These are phyloP conservation scores for Pipra filicauda DNA, from an alignment of 2,113 vertebrate species.

Conservation along the genomic window DNA sequence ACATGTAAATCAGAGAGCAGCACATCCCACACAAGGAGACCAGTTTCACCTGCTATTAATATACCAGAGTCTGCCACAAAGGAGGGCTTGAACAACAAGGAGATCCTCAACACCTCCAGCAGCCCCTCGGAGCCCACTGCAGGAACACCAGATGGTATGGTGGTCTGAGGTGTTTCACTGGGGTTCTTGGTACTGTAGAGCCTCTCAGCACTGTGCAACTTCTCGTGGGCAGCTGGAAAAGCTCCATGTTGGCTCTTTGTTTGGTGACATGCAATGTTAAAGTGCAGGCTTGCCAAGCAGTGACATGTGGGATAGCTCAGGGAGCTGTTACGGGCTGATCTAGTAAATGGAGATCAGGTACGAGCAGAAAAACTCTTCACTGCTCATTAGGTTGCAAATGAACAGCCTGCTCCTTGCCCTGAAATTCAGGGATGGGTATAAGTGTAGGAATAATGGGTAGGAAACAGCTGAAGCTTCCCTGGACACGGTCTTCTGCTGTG, in stretches of 20 bases:
- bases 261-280: neutral
- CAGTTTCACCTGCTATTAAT: conserved; percentile 52
- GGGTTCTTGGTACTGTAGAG: neutral
- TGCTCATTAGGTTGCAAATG: neutral
- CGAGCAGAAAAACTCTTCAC: neutral
- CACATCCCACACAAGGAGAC: conserved; percentile 20
- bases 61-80: conserved; percentile 69
- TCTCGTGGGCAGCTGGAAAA: neutral
- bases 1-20: conserved; percentile 53
- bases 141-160: conserved; percentile 82
- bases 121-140: conserved; percentile 68
- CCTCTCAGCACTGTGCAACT: neutral
- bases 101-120: conserved; percentile 60
- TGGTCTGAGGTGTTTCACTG: neutral
- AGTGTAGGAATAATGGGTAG: neutral
- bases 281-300: neutral
- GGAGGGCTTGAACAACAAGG: conserved; percentile 69
- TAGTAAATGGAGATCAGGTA: neutral
- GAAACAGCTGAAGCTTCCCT: neutral
- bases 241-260: neutral
- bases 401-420: neutral
- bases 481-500: neutral
- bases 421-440: neutral
- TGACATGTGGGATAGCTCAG: neutral
- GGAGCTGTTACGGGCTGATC: neutral